Evolutionary conservation across 2,888 invertebrate species (phyloP), one percentile per base, ranked within the genome.

Genomic region (Conus canariensis): DNA sequence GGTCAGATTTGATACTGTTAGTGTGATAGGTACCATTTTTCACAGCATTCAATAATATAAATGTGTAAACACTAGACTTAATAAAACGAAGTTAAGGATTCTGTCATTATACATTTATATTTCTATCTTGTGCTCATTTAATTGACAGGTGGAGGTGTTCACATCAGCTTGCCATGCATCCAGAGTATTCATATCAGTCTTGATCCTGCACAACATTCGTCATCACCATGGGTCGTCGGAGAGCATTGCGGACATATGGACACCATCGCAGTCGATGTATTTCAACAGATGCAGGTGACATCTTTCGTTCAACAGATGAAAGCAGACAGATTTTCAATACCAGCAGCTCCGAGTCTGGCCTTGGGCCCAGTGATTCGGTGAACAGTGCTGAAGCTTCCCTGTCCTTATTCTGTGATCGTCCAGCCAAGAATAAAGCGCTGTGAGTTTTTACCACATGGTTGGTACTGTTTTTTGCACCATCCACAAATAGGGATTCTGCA

Each of bases 201-300:
- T 25, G 16, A 12, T 64, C 64, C 12, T 64, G 64, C 6, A 16
- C 64, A 2, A 14, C 64, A 7, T 22, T 22, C 22, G 6, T 22
- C 82, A 58, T 58, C 82, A 83, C 8, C 56, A 89, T 85, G 85
- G 89, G 89, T 85, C 74, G 59, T 6, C 85, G 58, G 70, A 74
- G 30, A 74, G 89, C 90, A 14, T 59, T 94, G 59, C 92, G 93
- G 86, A 94, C 94, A 0, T 94, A 94, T 90, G 94, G 94, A 25
- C 91, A 93, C 19, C 93, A 94, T 80, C 92, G 92, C 58, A 92
- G 93, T 30, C 90, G 94, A 56, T 93, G 94, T 0, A 92, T 94
- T 25, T 67, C 77, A 4, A n/a, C 45, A 22, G 85, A 89, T n/a
- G 67, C n/a, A 0, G 88, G 93, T 9, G 93, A 94, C 87, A 85